Conservation (phyloP, 2,888 invertebrate species). For the Cephus rjabovi region DNA sequence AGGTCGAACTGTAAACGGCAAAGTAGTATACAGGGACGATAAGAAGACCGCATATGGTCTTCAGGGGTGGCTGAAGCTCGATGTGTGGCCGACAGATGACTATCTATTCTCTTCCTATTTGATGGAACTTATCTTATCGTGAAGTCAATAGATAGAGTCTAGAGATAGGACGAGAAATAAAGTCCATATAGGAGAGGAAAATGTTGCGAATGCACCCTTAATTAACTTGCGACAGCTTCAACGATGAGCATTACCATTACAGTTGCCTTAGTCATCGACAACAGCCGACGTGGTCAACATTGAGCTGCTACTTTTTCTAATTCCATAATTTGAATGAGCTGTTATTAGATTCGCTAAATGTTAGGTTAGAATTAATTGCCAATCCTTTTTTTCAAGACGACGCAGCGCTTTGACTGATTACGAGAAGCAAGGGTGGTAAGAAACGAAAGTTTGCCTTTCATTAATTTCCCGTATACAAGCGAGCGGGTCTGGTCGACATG, state of each 20-base stretch:
- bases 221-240: constrained; percentile 50
- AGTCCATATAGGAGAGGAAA: constrained; percentile 1
- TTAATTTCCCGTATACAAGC: constrained; percentile 1
- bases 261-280: not conserved
- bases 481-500: not conserved
- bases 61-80: constrained; percentile 41
- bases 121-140: constrained; percentile 56
- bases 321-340: not conserved
- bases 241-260: not conserved
- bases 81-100: constrained; percentile 48
- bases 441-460: constrained; percentile 1
- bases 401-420: not conserved
- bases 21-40: constrained; percentile 32
- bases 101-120: constrained; percentile 38
- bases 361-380: not conserved
- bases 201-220: constrained; percentile 40
- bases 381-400: not conserved
- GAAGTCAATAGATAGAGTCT: constrained; percentile 52
- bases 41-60: constrained; percentile 55
- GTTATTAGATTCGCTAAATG: not conserved
- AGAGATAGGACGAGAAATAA: constrained; percentile 44
- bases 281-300: not conserved
- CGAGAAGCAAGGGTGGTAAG: not conserved
- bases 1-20: not conserved
- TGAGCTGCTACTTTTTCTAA: not conserved